Conservation (phyloP, 2,888 invertebrate genomes). For the Polydesmus complanatus region DNA sequence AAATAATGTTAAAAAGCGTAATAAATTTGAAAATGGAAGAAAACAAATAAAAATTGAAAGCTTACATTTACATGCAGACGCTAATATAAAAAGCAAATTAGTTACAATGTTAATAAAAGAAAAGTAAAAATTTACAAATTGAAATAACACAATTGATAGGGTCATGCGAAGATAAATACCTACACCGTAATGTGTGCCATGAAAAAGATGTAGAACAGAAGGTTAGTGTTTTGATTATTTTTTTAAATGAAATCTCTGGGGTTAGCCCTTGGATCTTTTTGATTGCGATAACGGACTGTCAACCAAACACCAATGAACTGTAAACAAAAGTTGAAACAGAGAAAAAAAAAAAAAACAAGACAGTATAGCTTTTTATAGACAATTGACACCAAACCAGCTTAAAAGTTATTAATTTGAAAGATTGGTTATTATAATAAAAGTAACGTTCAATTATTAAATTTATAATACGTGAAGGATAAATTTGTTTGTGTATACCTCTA, state of each 20-base stretch:
- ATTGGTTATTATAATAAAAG: no score
- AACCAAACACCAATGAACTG: conserved; percentile 96
- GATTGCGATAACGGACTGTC: conserved; percentile 93
- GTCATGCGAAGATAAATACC: conserved; percentile 10
- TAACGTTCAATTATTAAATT: no score
- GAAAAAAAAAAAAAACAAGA: conserved; percentile 5
- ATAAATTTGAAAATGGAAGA: neutral
- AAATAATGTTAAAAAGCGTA: neutral
- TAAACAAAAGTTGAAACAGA: conserved; percentile 26
- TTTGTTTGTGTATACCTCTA: conserved; percentile 83
- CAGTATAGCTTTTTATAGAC: conserved; percentile 3
- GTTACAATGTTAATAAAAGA: neutral
- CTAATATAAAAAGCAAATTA: neutral
- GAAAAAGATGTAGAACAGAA: conserved; percentile 12
- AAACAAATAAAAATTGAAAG: neutral
- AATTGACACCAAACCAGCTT: neutral
- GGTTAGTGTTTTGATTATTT: conserved; percentile 34
- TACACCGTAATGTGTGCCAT: conserved; percentile 12
- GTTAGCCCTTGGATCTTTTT: conserved; percentile 93
- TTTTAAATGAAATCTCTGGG: conserved; percentile 82
- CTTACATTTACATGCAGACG: neutral
- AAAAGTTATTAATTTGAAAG: no score
- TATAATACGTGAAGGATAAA: no score
- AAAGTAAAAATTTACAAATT: neutral
- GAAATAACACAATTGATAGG: neutral